Evolutionary conservation across 2,797 vertebrate species (phyloP).

Genomic region (Neostethus bicornis): DNA sequence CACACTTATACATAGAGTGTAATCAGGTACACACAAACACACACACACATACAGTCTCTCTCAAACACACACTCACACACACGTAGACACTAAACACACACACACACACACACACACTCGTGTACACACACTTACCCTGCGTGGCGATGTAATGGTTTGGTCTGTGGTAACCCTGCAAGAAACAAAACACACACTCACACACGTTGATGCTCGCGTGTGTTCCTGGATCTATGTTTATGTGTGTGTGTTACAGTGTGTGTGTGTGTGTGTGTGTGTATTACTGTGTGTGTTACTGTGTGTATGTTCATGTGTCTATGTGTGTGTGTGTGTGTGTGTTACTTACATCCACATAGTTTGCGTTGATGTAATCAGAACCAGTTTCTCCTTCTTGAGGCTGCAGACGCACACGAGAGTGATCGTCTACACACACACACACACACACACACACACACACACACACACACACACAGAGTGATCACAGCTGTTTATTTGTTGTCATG

Average conservation of each 20-base stretch:
- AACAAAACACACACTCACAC: constrained; percentile 18
- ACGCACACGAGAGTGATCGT: constrained; percentile 95
- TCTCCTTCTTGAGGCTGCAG: constrained; percentile 92
- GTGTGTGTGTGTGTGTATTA: background rate
- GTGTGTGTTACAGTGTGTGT: too few relatives aligned
- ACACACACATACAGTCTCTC: constrained; percentile 9
- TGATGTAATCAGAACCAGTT: constrained; percentile 93
- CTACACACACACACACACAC: constrained; percentile 68
- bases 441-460: constrained; percentile 21
- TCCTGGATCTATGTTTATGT: too few relatives aligned
- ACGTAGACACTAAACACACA: constrained; percentile 34
- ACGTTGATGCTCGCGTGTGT: too few relatives aligned
- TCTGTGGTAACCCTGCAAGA: constrained; percentile 90
- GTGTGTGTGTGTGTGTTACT: constrained; percentile 60
- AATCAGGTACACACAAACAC: background rate
- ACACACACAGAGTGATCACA: too few relatives aligned
- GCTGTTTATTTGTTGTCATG: constrained; percentile 24
- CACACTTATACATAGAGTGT: constrained; percentile 3
- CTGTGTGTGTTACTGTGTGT: too few relatives aligned
- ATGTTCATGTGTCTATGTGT: too few relatives aligned
- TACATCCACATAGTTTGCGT: constrained; percentile 97
- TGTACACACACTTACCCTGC: constrained; percentile 97
- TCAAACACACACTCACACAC: constrained; percentile 6
- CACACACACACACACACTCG: too few relatives aligned
- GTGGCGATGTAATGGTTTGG: constrained; percentile 97